Base-by-base conservation (phyloP, 2,113 vertebrate genomes). In the Sapajus apella region DNA sequence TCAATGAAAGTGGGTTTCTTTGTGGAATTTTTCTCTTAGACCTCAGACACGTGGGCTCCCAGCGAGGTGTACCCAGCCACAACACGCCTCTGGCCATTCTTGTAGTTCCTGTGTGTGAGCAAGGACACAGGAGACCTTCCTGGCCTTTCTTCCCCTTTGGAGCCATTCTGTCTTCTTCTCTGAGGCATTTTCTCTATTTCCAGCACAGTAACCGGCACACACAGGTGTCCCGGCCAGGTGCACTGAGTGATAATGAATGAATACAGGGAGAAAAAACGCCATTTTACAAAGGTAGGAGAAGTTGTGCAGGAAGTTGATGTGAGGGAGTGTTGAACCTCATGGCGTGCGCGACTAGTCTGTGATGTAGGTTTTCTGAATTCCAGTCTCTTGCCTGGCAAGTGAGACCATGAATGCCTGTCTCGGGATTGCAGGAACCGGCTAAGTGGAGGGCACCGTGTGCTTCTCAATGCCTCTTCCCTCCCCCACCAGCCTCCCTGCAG, bases 261-360 rank as follows among this genome's bases (percentile, higher is more conserved):
- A 4, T 3, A 9, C 17, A 11, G 1, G 32, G 6, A 16, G 0
- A n/a, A n/a, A 5, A 0, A 17, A 12, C 0, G 3, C 43, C 43
- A 43, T 17, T 76, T 30, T 16, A 40, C 4, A 12, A 37, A 37
- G 18, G 30, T 7, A 0, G n/a, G 20, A 40, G 18, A 17, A 2
- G 7, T 37, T 10, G 64, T 5, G 21, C 1, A 11, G 20, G 73
- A 0, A 0, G 1, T 4, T n/a, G 91, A 21, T 8, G 2, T 20
- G 27, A 20, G 14, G 23, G 8, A 8, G 8, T 2, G 40, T 7
- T 35, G 16, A n/a, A 43, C 6, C 5, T 32, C 20, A 1, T 0
- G 3, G 7, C 2, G 2, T 1, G 52, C 17, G 18, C 73, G 2
- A 13, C 5, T 27, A 13, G 40, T 30, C 3, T 12, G n/a, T 18